Base-by-base conservation (phyloP, 2,113 vertebrate species). In the Onychostruthus taczanowskii region DNA sequence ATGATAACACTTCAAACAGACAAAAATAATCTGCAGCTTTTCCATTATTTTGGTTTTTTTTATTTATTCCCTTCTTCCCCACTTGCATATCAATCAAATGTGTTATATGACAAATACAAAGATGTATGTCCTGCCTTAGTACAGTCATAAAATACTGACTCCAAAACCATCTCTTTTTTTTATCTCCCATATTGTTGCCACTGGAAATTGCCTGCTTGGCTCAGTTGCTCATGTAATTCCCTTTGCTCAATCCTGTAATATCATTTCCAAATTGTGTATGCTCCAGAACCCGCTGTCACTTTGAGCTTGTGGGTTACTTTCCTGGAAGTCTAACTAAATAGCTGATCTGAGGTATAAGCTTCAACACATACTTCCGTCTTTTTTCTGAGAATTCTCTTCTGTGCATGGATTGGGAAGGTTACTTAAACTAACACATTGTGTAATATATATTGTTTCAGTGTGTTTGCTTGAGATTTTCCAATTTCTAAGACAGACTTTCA, bases 121-220 rank as follows among this genome's bases (percentile, higher is more conserved):
- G 74, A 69, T 7, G 22, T 46, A 6, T 20, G n/a, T 78, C 78
- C 44, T 75, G 52, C 72, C 77, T 84, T 86, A 76, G 35, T 75
- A 67, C 30, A 22, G 47, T 94, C 5, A 9, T 90, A 87, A 91
- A 86, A 86, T 68, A 44, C 64, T 33, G 39, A 80, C 55, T 79
- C 72, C 50, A 44, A 90, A 79, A 23, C n/a, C 22, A 46, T 58
- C 44, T 83, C 84, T 91, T 1, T 53, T 85, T 94, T 73, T 82
- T 69, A 22, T 79, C 41, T 93, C 67, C 41, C 26, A 17, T 77
- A 46, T 80, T 95, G 55, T 55, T 94, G 85, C 82, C 88, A 80
- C 52, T 95, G 47, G 52, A 93, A 93, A 77, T 86, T 56, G 82
- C 85, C 68, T 77, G 75, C 85, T 93, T 95, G 82, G 82, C 79